Evolutionary conservation across 2,113 vertebrate species (phyloP).

Genomic region (Petroica traversi): DNA sequence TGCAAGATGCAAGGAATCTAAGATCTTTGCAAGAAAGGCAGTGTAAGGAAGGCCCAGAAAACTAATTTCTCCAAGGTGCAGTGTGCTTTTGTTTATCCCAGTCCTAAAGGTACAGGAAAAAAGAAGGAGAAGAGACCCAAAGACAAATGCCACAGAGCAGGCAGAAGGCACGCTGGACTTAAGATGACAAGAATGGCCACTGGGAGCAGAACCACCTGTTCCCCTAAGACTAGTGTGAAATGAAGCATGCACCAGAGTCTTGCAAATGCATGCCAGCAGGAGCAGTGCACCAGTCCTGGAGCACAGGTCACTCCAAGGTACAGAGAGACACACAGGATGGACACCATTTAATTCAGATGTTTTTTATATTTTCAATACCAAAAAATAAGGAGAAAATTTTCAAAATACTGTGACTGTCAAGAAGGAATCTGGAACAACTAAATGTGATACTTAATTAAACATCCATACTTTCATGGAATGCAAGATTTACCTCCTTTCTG

Average conservation of each 20-base stretch:
- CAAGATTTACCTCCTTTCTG: constrained; percentile 24
- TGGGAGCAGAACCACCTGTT: neutral
- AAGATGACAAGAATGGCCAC: neutral
- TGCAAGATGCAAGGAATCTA: neutral
- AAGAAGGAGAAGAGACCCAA: neutral
- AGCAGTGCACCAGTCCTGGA: neutral
- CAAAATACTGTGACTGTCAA: neutral
- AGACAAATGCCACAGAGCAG: neutral
- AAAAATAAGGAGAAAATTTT: neutral
- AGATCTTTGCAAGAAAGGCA: constrained; percentile 1
- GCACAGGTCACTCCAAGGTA: neutral
- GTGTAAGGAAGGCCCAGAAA: neutral
- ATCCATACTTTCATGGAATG: constrained; percentile 32
- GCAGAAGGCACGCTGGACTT: neutral
- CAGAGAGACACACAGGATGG: neutral
- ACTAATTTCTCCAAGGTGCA: neutral
- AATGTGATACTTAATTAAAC: constrained; percentile 70
- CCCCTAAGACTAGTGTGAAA: neutral
- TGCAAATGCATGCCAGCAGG: neutral
- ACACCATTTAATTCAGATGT: neutral
- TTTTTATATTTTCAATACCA: neutral
- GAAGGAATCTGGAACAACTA: constrained; percentile 54
- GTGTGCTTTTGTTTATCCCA: neutral
- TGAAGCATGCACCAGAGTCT: neutral
- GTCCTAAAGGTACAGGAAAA: neutral